These are phyloP conservation scores for Callopanchax toddi DNA, from an alignment of 2,113 vertebrate species.

Conservation along the genomic window DNA sequence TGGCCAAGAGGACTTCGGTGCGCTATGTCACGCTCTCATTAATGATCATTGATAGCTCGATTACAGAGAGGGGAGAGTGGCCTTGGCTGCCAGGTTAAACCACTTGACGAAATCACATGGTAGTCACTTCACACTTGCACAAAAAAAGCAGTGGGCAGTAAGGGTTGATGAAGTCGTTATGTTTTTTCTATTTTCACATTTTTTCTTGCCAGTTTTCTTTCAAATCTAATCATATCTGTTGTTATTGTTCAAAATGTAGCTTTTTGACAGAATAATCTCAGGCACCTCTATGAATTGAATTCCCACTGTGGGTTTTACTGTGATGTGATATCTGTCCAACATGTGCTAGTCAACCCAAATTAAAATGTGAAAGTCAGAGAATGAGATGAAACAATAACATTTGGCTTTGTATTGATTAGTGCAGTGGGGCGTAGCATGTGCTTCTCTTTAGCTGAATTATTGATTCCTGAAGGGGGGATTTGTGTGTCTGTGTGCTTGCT, in stretches of 20 bases:
- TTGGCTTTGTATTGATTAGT: constrained; percentile 78
- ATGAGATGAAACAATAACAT: constrained; percentile 80
- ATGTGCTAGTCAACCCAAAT: constrained; percentile 57
- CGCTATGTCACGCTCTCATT: constrained; percentile 59
- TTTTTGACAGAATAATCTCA: constrained; percentile 9
- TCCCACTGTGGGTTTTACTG: constrained; percentile 26
- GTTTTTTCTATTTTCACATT: background rate
- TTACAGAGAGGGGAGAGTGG: constrained; percentile 42
- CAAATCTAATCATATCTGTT: background rate
- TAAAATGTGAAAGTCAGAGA: constrained; percentile 73
- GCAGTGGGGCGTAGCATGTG: constrained; percentile 74
- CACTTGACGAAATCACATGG: constrained; percentile 37
- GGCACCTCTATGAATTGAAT: constrained; percentile 11
- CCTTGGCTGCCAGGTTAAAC: constrained; percentile 36
- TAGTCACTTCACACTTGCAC: constrained; percentile 9
- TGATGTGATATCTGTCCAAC: constrained; percentile 41
- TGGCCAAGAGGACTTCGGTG: constrained; percentile 38
- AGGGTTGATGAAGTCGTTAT: background rate
- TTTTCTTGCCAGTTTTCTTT: background rate
- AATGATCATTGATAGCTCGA: constrained; percentile 68
- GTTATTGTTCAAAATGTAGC: constrained; percentile 13
- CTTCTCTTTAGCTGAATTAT: constrained; percentile 79
- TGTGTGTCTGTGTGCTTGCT: constrained; percentile 55
- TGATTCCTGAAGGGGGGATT: constrained; percentile 71
- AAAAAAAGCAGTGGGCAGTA: background rate